Conservation (phyloP, 2,113 vertebrate genomes). For the Alethe diademata region DNA sequence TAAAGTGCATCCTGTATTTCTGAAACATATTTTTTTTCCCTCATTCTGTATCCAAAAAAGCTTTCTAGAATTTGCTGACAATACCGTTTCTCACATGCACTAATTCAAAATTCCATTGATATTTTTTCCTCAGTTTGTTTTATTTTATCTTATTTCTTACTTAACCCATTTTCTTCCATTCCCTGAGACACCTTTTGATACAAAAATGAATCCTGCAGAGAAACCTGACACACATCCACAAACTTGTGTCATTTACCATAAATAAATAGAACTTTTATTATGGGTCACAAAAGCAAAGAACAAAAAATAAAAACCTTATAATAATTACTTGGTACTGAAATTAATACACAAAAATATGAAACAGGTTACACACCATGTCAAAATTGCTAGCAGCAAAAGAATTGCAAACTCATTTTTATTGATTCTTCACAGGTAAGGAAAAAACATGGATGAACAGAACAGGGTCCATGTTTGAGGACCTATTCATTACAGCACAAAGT, state of each 20-base stretch:
- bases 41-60: not conserved
- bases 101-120: not conserved
- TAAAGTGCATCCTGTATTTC: not conserved
- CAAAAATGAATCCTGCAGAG: not conserved
- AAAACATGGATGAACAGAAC: accelerated
- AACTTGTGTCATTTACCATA: not conserved
- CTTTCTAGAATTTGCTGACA: not conserved
- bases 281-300: not conserved
- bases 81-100: not conserved
- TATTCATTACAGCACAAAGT: not conserved
- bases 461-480: not conserved
- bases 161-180: not conserved
- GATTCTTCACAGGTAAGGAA: not conserved
- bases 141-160: not conserved
- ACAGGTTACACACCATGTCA: not conserved
- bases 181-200: not conserved
- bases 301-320: not conserved
- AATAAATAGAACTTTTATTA: not conserved
- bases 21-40: not conserved
- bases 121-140: not conserved
- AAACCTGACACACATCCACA: not conserved
- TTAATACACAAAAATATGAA: not conserved
- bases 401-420: not conserved
- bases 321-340: not conserved
- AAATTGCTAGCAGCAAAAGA: not conserved